These are phyloP conservation scores for Mus minutoides DNA, from an alignment of 2,797 vertebrate genomes.

Conservation along the genomic window DNA sequence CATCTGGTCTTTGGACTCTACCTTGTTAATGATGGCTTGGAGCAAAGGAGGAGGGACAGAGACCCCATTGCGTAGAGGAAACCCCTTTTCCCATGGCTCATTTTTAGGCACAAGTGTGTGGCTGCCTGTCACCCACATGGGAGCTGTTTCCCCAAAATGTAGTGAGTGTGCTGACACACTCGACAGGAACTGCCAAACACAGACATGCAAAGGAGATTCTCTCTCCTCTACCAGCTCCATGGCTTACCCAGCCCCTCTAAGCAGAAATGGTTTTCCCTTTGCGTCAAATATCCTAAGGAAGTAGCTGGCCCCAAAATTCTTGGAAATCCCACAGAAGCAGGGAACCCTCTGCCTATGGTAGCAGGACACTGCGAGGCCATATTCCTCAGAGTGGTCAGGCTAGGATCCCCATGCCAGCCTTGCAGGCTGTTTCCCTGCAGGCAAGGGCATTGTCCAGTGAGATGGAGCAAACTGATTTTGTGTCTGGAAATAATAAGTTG, in stretches of 20 bases:
- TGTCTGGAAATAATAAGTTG: background rate
- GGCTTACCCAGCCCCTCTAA: background rate
- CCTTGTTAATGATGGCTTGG: background rate
- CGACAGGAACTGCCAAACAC: background rate
- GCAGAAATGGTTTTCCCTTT: background rate
- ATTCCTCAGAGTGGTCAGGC: background rate
- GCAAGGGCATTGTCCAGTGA: background rate
- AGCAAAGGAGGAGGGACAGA: background rate
- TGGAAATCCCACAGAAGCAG: background rate
- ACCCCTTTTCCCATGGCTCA: background rate
- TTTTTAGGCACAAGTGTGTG: constrained; percentile 34
- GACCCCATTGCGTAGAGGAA: background rate
- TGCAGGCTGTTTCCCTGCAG: background rate
- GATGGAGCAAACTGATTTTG: background rate
- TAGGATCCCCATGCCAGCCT: fast-evolving
- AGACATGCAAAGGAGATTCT: background rate
- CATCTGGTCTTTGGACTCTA: background rate
- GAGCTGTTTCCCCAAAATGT: background rate
- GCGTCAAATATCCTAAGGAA: background rate
- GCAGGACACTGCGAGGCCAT: background rate
- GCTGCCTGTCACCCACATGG: background rate
- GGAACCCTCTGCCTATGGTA: too few species aligned
- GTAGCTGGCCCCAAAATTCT: background rate
- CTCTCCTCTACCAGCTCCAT: background rate
- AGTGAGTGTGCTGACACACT: background rate